Conservation (phyloP, 2,797 vertebrate species). For the Gymnocypris eckloni region DNA sequence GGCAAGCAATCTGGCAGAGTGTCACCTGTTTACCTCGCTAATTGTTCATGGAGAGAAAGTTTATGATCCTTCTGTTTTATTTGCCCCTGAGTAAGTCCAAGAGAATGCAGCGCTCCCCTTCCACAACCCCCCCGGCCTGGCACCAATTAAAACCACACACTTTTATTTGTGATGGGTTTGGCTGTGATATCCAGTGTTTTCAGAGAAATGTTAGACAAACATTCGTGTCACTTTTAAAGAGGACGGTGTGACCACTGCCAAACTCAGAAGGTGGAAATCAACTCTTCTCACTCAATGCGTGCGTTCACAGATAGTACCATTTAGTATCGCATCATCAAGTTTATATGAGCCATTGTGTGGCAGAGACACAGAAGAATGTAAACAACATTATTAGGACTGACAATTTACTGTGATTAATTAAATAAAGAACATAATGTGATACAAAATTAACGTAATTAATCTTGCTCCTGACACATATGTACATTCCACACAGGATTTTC, state of each 20-base stretch:
- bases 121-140: conserved; percentile 48
- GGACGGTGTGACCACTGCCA: neutral
- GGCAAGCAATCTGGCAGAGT: conserved; percentile 71
- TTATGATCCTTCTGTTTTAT: conserved; percentile 81
- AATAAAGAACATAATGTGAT: neutral
- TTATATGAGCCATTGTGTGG: neutral
- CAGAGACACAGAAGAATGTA: neutral
- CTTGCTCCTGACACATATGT: neutral
- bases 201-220: conserved; percentile 47
- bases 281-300: conserved; percentile 32
- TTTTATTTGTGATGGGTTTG: conserved; percentile 62
- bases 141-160: conserved; percentile 76
- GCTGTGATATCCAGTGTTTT: conserved; percentile 48
- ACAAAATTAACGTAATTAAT: neutral
- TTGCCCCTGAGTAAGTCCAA: conserved; percentile 75
- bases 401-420: neutral
- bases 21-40: conserved; percentile 79
- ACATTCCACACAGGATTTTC: neutral
- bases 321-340: neutral
- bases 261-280: conserved; percentile 16
- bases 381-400: neutral
- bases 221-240: conserved; percentile 35
- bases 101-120: conserved; percentile 67
- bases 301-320: neutral
- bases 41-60: conserved; percentile 75